Evolutionary conservation across 2,797 vertebrate species (phyloP), one percentile per base, ranked within the genome.

Genomic region (Pogonophryne albipinna): DNA sequence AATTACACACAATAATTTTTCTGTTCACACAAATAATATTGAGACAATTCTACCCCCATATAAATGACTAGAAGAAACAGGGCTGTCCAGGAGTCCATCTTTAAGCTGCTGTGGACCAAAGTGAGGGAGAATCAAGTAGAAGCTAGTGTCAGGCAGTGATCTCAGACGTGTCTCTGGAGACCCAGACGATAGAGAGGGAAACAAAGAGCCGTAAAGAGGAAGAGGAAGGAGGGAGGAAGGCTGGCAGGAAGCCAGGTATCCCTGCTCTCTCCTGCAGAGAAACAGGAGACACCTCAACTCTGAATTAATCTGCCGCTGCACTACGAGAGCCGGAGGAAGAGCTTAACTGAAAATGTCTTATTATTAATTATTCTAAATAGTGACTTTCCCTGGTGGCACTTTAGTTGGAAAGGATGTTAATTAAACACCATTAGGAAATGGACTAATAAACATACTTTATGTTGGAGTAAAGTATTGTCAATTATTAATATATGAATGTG

Each of bases 211-310:
- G 42, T 45, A 19, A 67, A 79, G 66, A 66, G 63, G 56, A 34
- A 45, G 51, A 73, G 50, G 50, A 38, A 59, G 23, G 68, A 79
- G 70, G 69, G 55, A 74, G 71, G 70, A 27, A 3, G 66, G 56
- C 20, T 90, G 91, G 91, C 87, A 74, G 74, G 52, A 20, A 0
- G 86, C 86, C 90, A 91, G 84, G 41, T 70, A 34, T 81, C 64
- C 74, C 59, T 67, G 79, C 81, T 84, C 68, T 69, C 59, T 68
- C 53, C 80, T 83, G 84, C 81, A 78, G 87, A 82, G 80, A 81
- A 84, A 84, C 56, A 23, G 69, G 38, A 79, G 79, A 85, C 79
- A 79, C 20, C 76, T 53, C 71, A 15, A 14, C 58, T 69, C n/a
- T 58, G 10, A 62, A 61, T 66, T 55, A 60, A 77, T 62, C 45